Base-by-base conservation (phyloP, 2,888 invertebrate species). In the Ceriagrion tenellum region DNA sequence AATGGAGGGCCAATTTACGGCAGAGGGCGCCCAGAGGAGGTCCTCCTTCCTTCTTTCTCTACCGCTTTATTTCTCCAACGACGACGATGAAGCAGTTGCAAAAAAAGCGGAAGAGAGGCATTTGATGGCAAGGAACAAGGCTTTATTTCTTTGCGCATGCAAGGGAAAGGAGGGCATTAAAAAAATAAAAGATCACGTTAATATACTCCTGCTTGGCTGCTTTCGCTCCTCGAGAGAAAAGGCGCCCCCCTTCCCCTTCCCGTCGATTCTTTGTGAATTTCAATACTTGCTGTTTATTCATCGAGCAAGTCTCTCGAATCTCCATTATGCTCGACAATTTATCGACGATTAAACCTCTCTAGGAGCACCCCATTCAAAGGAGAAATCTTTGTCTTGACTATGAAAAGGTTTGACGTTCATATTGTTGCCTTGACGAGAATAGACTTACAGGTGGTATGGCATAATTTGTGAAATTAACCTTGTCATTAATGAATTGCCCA, bases 1-100 rank as follows among this genome's bases (percentile, higher is more conserved):
- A 89, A 89, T 89, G 55, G 89, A 89, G 89, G 47, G 55, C 55
- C 89, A 89, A 89, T 89, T 89, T 89, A 55, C 47, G 89, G 35
- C 81, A 81, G 81, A 81, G 81, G 81, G 35, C 81, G 81, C 81
- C 26, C 12, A 35, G 35, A 4, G 35, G 81, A 35, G 30, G 10
- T 4, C 12, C 69, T n/a, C n/a, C n/a, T 12, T 69, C 69, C 4
- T 6, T 59, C 59, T 20, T 20, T 20, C 59, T 59, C 20, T 59
- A 6, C 59, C 12, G 18, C 59, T 69, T 20, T 69, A 20, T 69
- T 20, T 26, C 69, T 35, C 35, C 81, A 35, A 6, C 35, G 16
- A n/a, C 30, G 23, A 8, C 59, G 59, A 8, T 20, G 59, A 16
- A 35, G 81, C 3, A 81, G 81, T 20, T 2, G 81, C 30, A 81